These are phyloP conservation scores for Hydractinia echinata DNA, from an alignment of 30 jellyfish, hydroid and myxozoan species.

Conservation along the genomic window DNA sequence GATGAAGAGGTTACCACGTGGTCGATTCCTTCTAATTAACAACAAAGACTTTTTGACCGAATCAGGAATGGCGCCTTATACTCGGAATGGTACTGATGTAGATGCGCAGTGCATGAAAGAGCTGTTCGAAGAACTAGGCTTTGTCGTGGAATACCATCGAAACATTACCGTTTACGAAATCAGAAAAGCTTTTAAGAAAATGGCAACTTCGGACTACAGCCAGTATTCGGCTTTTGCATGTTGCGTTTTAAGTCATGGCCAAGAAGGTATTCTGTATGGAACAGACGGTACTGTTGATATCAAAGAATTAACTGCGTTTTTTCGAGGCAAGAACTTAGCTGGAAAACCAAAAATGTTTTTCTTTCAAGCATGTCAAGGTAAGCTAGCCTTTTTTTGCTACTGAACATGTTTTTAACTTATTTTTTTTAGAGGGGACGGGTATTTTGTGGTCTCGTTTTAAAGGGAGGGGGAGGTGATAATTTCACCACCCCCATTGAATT, in stretches of 20 bases:
- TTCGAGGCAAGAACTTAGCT: slow-evolving; percentile 64
- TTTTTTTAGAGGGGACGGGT: not conserved
- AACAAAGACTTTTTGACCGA: slow-evolving; percentile 78
- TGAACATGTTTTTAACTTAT: not conserved
- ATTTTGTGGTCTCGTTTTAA: not conserved
- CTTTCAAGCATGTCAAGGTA: slow-evolving; percentile 99
- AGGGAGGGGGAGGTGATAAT: too few species aligned
- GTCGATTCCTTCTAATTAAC: slow-evolving; percentile 58
- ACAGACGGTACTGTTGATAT: slow-evolving; percentile 90
- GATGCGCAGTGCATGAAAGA: slow-evolving; percentile 73
- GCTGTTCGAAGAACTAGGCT: slow-evolving; percentile 78
- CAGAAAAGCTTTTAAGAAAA: slow-evolving; percentile 68
- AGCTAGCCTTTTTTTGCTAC: too few species aligned
- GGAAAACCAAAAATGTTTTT: slow-evolving; percentile 91
- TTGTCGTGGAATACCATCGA: slow-evolving; percentile 50
- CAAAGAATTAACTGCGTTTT: slow-evolving; percentile 78
- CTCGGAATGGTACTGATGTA: slow-evolving; percentile 94
- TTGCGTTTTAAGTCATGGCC: slow-evolving; percentile 91
- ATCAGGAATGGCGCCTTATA: slow-evolving; percentile 86
- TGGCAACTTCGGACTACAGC: slow-evolving; percentile 51
- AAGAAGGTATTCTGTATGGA: slow-evolving; percentile 94
- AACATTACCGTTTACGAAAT: slow-evolving; percentile 63
- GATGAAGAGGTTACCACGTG: slow-evolving; percentile 85
- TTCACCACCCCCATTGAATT: too few species aligned
- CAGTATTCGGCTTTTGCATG: slow-evolving; percentile 44